Conservation (phyloP, 2,888 invertebrate species). For the Ophioninae sp. region DNA sequence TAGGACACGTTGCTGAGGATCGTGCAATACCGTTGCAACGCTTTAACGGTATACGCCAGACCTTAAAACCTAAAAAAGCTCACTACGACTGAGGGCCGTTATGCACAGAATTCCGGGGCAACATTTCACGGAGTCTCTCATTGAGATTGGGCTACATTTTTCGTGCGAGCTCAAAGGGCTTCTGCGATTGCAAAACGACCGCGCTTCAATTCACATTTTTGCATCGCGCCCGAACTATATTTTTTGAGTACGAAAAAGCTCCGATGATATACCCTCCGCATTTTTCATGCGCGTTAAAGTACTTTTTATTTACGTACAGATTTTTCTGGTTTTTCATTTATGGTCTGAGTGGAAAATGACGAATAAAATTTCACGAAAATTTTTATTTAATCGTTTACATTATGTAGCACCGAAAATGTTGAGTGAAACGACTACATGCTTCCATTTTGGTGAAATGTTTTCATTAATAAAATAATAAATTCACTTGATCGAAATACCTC, state of each 20-base stretch:
- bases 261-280: not conserved
- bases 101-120: not conserved
- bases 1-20: constrained; percentile 32
- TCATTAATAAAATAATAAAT: too few species aligned
- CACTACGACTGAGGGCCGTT: constrained; percentile 22
- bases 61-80: constrained; percentile 51
- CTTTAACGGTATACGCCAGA: constrained; percentile 1
- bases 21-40: constrained; percentile 20
- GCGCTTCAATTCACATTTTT: constrained; percentile 7
- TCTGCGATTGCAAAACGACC: constrained; percentile 21
- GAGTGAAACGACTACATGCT: too few species aligned
- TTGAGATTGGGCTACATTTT: constrained; percentile 31
- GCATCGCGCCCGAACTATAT: not conserved
- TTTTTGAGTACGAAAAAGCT: constrained; percentile 1
- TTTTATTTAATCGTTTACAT: too few species aligned
- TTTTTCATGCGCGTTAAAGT: not conserved
- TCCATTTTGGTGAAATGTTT: too few species aligned
- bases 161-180: constrained; percentile 50
- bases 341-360: too few species aligned
- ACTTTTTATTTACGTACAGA: not conserved
- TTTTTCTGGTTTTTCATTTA: not conserved
- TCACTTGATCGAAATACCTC: too few species aligned
- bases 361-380: not conserved
- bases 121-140: constrained; percentile 29
- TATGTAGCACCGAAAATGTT: too few species aligned